Conservation (phyloP, 1,140 invertebrate genomes). For the Papilio helenus region DNA sequence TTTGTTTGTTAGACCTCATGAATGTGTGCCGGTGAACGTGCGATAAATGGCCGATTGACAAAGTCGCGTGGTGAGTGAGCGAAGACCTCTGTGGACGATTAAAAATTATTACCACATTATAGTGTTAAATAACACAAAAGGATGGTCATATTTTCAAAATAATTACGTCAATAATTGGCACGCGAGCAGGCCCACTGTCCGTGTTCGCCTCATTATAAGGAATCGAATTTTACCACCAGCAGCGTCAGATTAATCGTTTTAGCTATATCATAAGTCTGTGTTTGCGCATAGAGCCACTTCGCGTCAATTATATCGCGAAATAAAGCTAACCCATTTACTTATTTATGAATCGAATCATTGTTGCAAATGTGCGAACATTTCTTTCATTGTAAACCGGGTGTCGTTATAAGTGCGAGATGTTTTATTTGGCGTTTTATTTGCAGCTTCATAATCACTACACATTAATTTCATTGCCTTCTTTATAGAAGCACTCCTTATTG, state of each 20-base stretch:
- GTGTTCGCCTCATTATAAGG: conserved; percentile 72
- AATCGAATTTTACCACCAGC: conserved; percentile 77
- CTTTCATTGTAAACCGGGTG: conserved; percentile 19
- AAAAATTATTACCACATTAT: conserved; percentile 72
- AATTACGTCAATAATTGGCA: conserved; percentile 82
- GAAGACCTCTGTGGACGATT: conserved; percentile 59
- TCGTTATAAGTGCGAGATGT: conserved; percentile 33
- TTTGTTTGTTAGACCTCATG: conserved; percentile 54
- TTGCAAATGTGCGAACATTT: conserved; percentile 51
- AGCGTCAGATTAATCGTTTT: conserved; percentile 79
- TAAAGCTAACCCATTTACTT: conserved; percentile 72
- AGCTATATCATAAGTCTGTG: conserved; percentile 78
- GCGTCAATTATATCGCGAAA: conserved; percentile 78
- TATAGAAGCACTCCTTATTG: background rate
- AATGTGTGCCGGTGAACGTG: conserved; percentile 49
- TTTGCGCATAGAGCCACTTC: conserved; percentile 59
- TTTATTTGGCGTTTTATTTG: conserved; percentile 26
- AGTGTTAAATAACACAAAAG: conserved; percentile 76
- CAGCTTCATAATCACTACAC: conserved; percentile 1
- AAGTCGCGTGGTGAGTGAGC: conserved; percentile 57
- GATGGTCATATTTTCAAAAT: conserved; percentile 78
- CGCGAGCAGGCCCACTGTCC: conserved; percentile 62
- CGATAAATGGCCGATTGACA: conserved; percentile 73
- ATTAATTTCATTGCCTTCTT: conserved; percentile 4
- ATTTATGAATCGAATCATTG: conserved; percentile 52